These are phyloP conservation scores for Zosterops japonicus DNA, from an alignment of 2,113 vertebrate species.

Conservation along the genomic window DNA sequence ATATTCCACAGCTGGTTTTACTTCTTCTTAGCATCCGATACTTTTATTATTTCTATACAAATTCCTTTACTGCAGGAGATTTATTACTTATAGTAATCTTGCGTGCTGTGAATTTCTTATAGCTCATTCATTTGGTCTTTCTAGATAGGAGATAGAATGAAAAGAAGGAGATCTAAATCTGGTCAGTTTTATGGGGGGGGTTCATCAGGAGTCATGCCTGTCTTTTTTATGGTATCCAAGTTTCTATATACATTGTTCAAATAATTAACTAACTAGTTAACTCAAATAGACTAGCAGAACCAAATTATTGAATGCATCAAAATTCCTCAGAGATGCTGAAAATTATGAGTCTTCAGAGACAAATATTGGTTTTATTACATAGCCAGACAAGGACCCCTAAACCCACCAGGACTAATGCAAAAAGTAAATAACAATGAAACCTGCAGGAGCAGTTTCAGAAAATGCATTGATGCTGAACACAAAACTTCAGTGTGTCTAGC, in stretches of 20 bases:
- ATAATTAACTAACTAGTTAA: slow-evolving; percentile 14
- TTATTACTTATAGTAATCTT: slow-evolving; percentile 55
- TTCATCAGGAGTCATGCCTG: not conserved
- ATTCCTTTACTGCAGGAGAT: slow-evolving; percentile 59
- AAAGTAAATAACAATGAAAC: not conserved
- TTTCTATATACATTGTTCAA: not conserved
- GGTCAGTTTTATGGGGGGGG: not conserved
- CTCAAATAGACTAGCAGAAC: not conserved
- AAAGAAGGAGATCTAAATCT: slow-evolving; percentile 18
- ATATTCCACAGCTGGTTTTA: slow-evolving; percentile 65
- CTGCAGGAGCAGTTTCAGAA: not conserved
- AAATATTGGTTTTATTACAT: not conserved
- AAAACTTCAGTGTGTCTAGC: not conserved
- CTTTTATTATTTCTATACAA: slow-evolving; percentile 55
- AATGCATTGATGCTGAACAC: not conserved
- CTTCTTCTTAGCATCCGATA: slow-evolving; percentile 58
- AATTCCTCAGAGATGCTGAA: not conserved
- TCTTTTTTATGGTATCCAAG: not conserved
- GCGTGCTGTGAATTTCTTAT: slow-evolving; percentile 42
- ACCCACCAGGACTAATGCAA: not conserved
- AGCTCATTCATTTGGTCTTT: slow-evolving; percentile 50
- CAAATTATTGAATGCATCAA: not conserved
- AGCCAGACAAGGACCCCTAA: not conserved
- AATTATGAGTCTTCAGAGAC: not conserved
- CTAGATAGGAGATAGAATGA: not conserved